These are phyloP conservation scores for Cydia strobilella DNA, from an alignment of 1,140 invertebrate genomes.

Conservation along the genomic window DNA sequence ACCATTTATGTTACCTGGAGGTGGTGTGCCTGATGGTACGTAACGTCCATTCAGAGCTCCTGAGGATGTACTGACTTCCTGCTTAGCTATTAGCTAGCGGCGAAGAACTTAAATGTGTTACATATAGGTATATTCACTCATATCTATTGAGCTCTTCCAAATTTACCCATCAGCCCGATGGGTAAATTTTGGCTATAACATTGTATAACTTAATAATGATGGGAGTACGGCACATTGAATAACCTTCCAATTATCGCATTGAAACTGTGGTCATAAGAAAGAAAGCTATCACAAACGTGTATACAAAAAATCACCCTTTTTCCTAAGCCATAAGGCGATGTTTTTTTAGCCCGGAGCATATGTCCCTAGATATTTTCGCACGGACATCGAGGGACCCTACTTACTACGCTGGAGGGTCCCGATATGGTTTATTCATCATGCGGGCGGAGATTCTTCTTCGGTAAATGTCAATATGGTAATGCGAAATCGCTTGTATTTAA, in stretches of 20 bases:
- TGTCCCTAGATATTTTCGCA: neutral
- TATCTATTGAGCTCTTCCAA: neutral
- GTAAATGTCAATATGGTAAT: conserved; percentile 30
- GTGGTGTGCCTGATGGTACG: no score
- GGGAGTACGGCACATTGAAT: neutral
- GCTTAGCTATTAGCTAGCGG: no score
- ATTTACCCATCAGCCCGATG: neutral
- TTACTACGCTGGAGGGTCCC: conserved; percentile 24
- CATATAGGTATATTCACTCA: no score
- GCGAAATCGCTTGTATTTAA: neutral
- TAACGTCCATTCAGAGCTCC: no score
- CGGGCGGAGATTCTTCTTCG: conserved; percentile 21
- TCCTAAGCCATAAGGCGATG: neutral
- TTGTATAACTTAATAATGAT: conserved; percentile 9
- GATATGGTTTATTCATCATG: conserved; percentile 23
- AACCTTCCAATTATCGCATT: neutral
- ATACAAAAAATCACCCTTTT: neutral
- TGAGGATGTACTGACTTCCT: no score
- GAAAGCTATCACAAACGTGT: neutral
- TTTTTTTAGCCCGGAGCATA: neutral
- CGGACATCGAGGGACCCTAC: neutral
- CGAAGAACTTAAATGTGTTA: no score
- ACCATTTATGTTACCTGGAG: no score
- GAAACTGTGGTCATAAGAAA: neutral
- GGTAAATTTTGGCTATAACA: neutral